Evolutionary conservation across 2,797 vertebrate genomes (phyloP), one percentile per base, ranked within the genome.

Genomic region (Acrossocheilus wenchowensis): DNA sequence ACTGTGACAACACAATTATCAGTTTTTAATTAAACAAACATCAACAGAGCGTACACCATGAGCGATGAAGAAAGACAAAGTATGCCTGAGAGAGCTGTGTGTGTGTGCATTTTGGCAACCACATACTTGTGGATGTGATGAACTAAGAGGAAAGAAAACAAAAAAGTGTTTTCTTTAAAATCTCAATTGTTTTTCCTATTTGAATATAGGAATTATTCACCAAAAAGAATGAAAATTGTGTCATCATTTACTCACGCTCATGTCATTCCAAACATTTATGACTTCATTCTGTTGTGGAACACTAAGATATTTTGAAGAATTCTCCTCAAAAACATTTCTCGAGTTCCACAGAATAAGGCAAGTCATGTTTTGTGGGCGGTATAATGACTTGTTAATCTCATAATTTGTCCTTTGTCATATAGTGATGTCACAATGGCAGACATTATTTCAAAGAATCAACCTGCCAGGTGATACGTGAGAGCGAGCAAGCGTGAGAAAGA

Each of bases 1-100:
- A 83, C 79, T 87, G 87, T 89, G 87, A 89, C 84, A 84, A 87
- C 52, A 87, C 79, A 86, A 86, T 90, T 83, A 90, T 90, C 89
- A 87, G 85, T 82, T 86, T 90, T 88, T 88, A 86, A 85, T 87
- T 85, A 87, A 87, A 79, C 83, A 90, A 86, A 89, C 83, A 77
- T 84, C 81, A 82, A 71, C 77, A 83, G 82, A 62, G 69, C 75
- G 48, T 60, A 80, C 41, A 79, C 74, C 34, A 2, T 21, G 50
- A 80, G 78, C n/a, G 19, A 39, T 62, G 39, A 72, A 81, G 75
- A 74, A 72, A 77, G 68, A 52, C 52, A 45, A 26, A 41, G 68
- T 12, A 73, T 74, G 45, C 74, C 52, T 60, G 39, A 52, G 83
- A 78, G 73, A 84, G 74, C 48, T 69, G 26, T 83, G 81, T 30